Percentiles rank a stretch among this genome's conserved stretches.
These are phyloP conservation scores for Sebastes hopkinsi DNA, from an alignment of 2,797 vertebrate genomes.

Conservation along the genomic window DNA sequence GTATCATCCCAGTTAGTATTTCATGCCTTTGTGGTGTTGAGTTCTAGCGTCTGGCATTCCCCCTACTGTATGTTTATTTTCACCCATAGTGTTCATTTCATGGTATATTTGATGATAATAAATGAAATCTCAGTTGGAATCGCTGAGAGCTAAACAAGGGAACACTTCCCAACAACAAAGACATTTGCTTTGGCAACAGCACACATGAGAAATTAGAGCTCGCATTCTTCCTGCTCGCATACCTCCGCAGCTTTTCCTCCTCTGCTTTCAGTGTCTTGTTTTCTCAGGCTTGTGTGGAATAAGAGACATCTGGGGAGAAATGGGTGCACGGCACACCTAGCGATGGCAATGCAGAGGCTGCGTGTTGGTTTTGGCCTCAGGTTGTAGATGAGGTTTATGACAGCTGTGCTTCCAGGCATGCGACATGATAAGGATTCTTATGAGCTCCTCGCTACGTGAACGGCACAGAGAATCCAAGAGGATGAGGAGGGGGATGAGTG, in stretches of 20 bases:
- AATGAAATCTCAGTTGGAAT: slow-evolving; percentile 56
- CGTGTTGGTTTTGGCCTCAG: slow-evolving; percentile 41
- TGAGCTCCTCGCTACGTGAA: neutral
- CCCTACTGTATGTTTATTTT: slow-evolving; percentile 42
- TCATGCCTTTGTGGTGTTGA: neutral
- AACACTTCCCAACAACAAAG: slow-evolving; percentile 72
- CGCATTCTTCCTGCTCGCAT: slow-evolving; percentile 36
- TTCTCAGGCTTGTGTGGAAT: slow-evolving; percentile 57
- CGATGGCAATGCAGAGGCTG: neutral
- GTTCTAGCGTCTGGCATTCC: slow-evolving; percentile 7
- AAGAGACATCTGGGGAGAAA: slow-evolving; percentile 47
- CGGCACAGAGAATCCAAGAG: neutral
- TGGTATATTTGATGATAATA: slow-evolving; percentile 48
- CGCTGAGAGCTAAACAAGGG: slow-evolving; percentile 44
- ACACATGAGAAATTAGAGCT: slow-evolving; percentile 63
- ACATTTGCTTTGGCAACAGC: slow-evolving; percentile 71
- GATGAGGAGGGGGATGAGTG: neutral
- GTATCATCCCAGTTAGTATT: neutral
- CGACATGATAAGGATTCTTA: slow-evolving; percentile 11
- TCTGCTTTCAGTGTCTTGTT: slow-evolving; percentile 39
- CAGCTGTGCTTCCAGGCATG: slow-evolving; percentile 28
- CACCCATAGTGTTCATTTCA: slow-evolving; percentile 24
- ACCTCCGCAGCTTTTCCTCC: slow-evolving; percentile 50
- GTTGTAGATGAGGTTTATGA: slow-evolving; percentile 24
- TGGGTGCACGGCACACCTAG: neutral